A percentile compares a stretch with the other conserved stretches of the same genome.
Conservation (phyloP, 2,797 vertebrate genomes). For the Hydrolagus colliei region DNA sequence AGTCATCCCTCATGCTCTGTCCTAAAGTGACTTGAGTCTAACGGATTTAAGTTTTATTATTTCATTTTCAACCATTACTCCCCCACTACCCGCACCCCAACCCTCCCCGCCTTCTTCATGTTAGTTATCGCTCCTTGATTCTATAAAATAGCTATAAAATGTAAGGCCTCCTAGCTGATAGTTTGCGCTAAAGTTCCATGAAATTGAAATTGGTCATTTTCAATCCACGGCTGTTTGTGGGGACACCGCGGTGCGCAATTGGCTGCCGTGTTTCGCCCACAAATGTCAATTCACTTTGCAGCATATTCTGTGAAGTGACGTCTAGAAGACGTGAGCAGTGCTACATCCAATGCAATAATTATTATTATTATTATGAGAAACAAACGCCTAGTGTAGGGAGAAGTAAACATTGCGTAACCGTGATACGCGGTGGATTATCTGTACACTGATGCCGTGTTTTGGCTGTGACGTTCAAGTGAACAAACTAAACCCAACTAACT, state of each 20-base stretch:
- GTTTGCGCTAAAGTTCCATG: not conserved
- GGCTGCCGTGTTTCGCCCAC: too few relatives aligned
- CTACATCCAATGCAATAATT: too few relatives aligned
- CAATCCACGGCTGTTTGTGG: too few relatives aligned
- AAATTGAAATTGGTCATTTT: too few relatives aligned
- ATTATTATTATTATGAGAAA: too few relatives aligned
- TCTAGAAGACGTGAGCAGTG: too few relatives aligned
- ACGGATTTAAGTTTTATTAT: not conserved
- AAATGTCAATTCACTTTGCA: too few relatives aligned
- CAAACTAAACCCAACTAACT: not conserved
- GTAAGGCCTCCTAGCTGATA: not conserved
- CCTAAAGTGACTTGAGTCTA: too few relatives aligned
- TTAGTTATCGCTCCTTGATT: not conserved
- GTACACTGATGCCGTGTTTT: slow-evolving; percentile 4
- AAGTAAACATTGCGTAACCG: not conserved
- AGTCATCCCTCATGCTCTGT: not conserved
- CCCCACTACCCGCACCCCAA: not conserved
- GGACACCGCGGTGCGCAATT: too few relatives aligned
- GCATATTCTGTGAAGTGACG: too few relatives aligned
- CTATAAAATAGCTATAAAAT: not conserved
- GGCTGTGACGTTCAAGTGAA: slow-evolving; percentile 9
- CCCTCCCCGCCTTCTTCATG: not conserved
- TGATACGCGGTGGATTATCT: slow-evolving; percentile 24
- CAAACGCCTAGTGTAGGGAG: not conserved
- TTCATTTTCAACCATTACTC: too few relatives aligned